Percentiles rank a stretch among this genome's conserved stretches.
These are phyloP conservation scores for Mythimna loreyi DNA, from an alignment of 2,888 invertebrate species.

Conservation along the genomic window DNA sequence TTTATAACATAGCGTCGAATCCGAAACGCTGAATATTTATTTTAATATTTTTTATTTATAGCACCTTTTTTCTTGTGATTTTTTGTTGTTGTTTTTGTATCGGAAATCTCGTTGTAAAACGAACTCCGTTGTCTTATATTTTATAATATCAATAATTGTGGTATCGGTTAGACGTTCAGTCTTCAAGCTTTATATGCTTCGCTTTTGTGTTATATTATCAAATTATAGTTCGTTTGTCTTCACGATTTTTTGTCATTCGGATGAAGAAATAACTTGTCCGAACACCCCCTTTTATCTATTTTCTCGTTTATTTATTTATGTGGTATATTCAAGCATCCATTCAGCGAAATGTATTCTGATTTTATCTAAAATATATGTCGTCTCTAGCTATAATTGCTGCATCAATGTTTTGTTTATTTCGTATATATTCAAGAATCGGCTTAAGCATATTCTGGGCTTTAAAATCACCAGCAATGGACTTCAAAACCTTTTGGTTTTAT, in stretches of 20 bases:
- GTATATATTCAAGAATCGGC: background rate
- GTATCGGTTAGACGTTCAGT: slow-evolving; percentile 43
- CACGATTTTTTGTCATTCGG: background rate
- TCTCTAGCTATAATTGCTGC: slow-evolving; percentile 33
- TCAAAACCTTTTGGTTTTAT: slow-evolving; percentile 43
- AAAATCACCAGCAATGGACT: slow-evolving; percentile 6
- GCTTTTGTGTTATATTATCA: slow-evolving; percentile 49
- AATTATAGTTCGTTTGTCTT: background rate
- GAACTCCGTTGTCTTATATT: slow-evolving; percentile 55
- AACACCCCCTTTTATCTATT: background rate
- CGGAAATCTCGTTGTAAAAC: slow-evolving; percentile 60
- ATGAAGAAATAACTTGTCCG: background rate
- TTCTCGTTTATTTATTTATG: background rate
- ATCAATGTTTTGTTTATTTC: slow-evolving; percentile 51
- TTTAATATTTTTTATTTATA: background rate
- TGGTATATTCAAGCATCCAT: background rate
- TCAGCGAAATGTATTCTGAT: background rate
- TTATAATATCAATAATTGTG: slow-evolving; percentile 46
- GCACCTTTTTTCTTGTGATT: background rate
- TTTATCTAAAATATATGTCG: slow-evolving; percentile 2
- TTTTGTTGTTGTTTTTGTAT: slow-evolving; percentile 18
- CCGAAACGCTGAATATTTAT: too few species aligned
- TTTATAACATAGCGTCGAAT: background rate
- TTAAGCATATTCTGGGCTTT: slow-evolving; percentile 8
- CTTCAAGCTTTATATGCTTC: slow-evolving; percentile 60